Conservation (phyloP, 2,888 invertebrate genomes). For the Unio delphinus region DNA sequence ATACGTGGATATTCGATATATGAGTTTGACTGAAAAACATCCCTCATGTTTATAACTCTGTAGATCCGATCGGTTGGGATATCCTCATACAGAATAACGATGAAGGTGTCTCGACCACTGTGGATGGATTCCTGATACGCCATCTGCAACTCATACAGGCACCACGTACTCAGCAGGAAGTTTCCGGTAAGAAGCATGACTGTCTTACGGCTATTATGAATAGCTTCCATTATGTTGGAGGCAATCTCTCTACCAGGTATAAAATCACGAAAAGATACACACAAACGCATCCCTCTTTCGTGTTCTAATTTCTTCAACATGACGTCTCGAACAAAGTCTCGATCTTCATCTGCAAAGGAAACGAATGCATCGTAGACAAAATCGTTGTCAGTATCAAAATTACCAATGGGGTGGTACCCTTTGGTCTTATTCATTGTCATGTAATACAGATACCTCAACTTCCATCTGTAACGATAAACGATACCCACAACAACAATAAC, state of each 20-base stretch:
- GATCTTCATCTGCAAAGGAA: conserved; percentile 25
- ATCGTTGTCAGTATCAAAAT: conserved; percentile 2
- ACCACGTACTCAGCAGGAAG: too few species aligned
- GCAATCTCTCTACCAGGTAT: conserved; percentile 34
- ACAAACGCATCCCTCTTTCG: conserved; percentile 24
- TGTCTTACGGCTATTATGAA: too few species aligned
- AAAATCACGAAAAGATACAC: conserved; percentile 40
- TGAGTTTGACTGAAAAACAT: too few species aligned
- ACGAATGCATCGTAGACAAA: conserved; percentile 37
- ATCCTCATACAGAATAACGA: too few species aligned
- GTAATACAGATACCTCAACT: conserved; percentile 30
- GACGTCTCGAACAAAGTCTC: conserved; percentile 9
- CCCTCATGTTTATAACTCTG: too few species aligned
- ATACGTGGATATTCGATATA: too few species aligned
- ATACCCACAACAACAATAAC: conserved; percentile 15
- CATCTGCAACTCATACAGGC: too few species aligned
- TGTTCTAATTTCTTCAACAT: conserved; percentile 14
- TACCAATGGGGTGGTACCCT: conserved; percentile 4
- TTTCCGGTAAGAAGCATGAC: too few species aligned
- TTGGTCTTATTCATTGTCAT: conserved; percentile 15
- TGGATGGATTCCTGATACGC: too few species aligned
- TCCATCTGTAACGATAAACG: conserved; percentile 26
- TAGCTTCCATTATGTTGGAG: conserved; percentile 35
- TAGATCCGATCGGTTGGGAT: too few species aligned
- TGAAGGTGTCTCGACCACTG: too few species aligned